Base-by-base conservation (phyloP, 2,797 vertebrate species). In the Helarctos malayanus region DNA sequence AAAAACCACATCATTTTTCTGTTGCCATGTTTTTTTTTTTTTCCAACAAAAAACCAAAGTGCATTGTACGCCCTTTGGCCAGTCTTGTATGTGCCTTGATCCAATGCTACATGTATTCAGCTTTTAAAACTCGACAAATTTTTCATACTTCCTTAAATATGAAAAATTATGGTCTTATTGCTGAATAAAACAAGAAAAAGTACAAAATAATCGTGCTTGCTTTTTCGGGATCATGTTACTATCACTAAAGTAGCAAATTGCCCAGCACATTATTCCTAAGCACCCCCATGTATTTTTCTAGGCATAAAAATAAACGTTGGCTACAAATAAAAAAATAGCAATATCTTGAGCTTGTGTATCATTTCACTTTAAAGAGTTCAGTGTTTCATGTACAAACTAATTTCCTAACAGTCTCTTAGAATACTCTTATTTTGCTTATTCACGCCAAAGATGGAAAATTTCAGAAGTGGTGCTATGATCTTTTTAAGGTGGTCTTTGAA, bases 51-150 rank as follows among this genome's bases (percentile, higher is more conserved):
- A 99, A 99, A 99, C 99, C 99, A 99, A 99, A 99, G 99, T 99
- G 99, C 99, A 99, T 99, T 99, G 99, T 99, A 99, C 92, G 99
- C 99, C 99, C 99, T 99, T 99, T 99, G 99, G 99, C 99, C 99
- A 99, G 99, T 99, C 99, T 99, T 99, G 99, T 99, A 99, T 99
- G 99, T 99, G 99, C 99, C 99, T 99, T 99, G 99, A 99, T 99
- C 99, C 99, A 99, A 99, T 97, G 99, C 99, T 99, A 99, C 99
- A 99, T 99, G 99, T 99, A 99, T 99, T 99, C 99, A 99, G 99
- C 99, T 99, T 99, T 99, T 99, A 99, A 99, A 99, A 99, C 99
- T 99, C 98, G 99, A 99, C 99, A 99, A 98, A 98, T 98, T 99
- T 99, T 99, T 99, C 99, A 99, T 99, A 99, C 98, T 98, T 99